Conservation (phyloP, 2,113 vertebrate genomes). For the Psammodynastes pulverulentus region DNA sequence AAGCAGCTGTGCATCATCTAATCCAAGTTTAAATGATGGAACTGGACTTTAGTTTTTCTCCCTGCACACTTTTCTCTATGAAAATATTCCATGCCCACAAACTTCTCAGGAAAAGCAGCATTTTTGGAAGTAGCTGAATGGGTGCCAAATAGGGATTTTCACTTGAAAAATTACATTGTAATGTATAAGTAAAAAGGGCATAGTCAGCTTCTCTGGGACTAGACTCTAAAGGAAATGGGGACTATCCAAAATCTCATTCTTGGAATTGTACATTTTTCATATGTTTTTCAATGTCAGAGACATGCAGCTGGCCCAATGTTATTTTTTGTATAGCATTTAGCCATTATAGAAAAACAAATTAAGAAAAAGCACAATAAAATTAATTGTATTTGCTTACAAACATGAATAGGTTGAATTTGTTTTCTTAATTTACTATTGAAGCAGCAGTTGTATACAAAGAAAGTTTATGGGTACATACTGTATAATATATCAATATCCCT, state of each 20-base stretch:
- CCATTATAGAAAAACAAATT: not conserved
- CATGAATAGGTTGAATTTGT: not conserved
- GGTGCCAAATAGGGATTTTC: not conserved
- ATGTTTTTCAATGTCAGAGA: not conserved
- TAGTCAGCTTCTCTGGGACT: not conserved
- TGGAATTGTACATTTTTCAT: not conserved
- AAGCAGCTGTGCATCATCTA: not conserved
- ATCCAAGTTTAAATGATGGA: not conserved
- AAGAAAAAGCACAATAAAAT: not conserved
- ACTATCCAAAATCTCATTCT: not conserved
- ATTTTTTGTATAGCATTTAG: not conserved
- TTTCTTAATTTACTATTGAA: not conserved
- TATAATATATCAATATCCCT: not conserved
- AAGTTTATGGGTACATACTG: not conserved
- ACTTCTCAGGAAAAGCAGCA: not conserved
- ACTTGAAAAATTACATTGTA: not conserved
- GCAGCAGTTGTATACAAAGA: not conserved
- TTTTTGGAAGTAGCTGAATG: not conserved
- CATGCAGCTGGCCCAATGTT: not conserved
- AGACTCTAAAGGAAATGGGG: not conserved
- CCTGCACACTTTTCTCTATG: not conserved
- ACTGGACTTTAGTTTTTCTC: not conserved
- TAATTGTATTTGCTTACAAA: not conserved
- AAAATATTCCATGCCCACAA: not conserved
- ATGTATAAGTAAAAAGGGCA: not conserved